A percentile compares a stretch with the other conserved stretches of the same genome.
Conservation (phyloP, 2,113 vertebrate species). For the Sylvia atricapilla region DNA sequence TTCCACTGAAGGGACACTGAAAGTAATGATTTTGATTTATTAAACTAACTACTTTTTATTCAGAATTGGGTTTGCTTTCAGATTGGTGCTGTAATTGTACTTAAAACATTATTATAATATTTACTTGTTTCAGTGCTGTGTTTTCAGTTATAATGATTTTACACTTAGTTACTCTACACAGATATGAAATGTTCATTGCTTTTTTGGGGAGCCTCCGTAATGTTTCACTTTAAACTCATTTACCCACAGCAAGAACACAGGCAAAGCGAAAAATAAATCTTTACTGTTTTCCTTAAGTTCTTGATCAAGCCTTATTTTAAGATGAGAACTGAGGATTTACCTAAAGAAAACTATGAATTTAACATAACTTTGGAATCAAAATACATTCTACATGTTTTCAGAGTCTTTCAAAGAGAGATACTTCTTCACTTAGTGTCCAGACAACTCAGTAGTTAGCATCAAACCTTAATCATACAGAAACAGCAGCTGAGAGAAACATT, state of each 20-base stretch:
- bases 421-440: neutral
- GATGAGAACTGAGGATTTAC: neutral
- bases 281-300: neutral
- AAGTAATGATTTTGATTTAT: slow-evolving; percentile 28
- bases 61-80: slow-evolving; percentile 31
- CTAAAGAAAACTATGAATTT: neutral
- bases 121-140: slow-evolving; percentile 1
- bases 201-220: neutral
- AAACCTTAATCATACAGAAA: neutral
- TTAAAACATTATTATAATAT: slow-evolving; percentile 14
- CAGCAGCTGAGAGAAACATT: neutral
- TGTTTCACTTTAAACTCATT: neutral
- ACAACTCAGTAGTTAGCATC: neutral
- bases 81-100: slow-evolving; percentile 10
- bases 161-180: neutral
- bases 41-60: slow-evolving; percentile 25
- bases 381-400: slow-evolving; percentile 2
- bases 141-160: slow-evolving; percentile 45
- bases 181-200: neutral
- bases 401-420: neutral
- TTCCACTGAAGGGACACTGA: slow-evolving; percentile 6
- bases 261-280: slow-evolving; percentile 40
- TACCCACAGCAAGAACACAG: neutral
- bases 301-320: slow-evolving; percentile 22
- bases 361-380: neutral